Evolutionary conservation across 2,797 vertebrate species (phyloP).

Genomic region (Pantherophis vulpinus): DNA sequence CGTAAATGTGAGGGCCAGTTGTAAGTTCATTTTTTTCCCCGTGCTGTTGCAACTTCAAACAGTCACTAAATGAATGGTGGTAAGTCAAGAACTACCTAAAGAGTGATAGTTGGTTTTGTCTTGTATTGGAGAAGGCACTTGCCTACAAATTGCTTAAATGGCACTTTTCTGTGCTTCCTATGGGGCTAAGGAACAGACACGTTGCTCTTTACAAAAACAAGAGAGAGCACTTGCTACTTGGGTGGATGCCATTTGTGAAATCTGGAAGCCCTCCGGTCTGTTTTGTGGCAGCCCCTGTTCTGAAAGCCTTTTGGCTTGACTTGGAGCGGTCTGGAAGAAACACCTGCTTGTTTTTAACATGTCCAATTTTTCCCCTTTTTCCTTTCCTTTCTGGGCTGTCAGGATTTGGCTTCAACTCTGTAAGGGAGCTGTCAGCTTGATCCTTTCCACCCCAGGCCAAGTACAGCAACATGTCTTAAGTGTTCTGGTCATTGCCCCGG

Average conservation of each 20-base stretch:
- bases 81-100: neutral
- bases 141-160: neutral
- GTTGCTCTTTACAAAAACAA: neutral
- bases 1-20: neutral
- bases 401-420: conserved; percentile 40
- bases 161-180: neutral
- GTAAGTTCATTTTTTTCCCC: neutral
- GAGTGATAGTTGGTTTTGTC: neutral
- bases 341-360: conserved; percentile 15
- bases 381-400: conserved; percentile 34
- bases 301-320: neutral
- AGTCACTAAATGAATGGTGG: neutral
- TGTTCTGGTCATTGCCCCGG: conserved; percentile 49
- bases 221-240: conserved; percentile 14
- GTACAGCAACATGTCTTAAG: conserved; percentile 35
- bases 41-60: neutral
- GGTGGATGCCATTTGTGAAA: conserved; percentile 8
- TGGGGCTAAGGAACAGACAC: neutral
- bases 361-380: neutral
- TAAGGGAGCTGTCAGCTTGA: conserved; percentile 13
- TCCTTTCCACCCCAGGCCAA: conserved; percentile 34
- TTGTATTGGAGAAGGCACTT: neutral
- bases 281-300: neutral
- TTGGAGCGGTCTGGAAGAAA: neutral
- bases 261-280: conserved; percentile 17